Conservation (phyloP, 2,888 invertebrate genomes). For the Dysmachus trigonus region DNA sequence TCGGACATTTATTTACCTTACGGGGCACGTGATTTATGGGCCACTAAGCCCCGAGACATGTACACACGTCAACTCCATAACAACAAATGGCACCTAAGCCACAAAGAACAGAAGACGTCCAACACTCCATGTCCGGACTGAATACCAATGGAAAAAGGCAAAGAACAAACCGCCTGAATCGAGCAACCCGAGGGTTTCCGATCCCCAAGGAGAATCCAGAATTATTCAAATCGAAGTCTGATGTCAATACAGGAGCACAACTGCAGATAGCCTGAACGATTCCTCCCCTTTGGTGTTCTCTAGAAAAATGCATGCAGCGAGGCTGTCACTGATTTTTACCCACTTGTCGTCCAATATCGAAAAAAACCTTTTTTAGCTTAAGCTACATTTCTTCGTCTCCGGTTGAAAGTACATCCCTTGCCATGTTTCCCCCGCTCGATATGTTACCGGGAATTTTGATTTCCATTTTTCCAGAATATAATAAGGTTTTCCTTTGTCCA, state of each 20-base stretch:
- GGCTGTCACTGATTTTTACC: constrained; percentile 30
- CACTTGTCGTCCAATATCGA: constrained; percentile 41
- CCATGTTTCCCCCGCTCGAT: constrained; percentile 1
- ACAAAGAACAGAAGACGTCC: constrained; percentile 40
- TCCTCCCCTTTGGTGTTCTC: constrained; percentile 47
- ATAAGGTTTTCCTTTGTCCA: neutral
- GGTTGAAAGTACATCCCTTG: constrained; percentile 32
- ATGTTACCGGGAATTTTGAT: constrained; percentile 14
- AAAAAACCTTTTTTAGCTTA: constrained; percentile 35
- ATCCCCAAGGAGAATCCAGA: constrained; percentile 11
- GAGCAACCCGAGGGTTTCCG: neutral
- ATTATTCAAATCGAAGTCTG: constrained; percentile 41
- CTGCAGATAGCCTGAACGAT: constrained; percentile 40
- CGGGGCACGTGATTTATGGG: constrained; percentile 45
- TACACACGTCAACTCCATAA: constrained; percentile 42
- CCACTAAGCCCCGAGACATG: constrained; percentile 23
- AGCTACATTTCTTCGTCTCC: constrained; percentile 32
- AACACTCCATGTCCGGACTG: constrained; percentile 38
- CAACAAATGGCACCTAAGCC: constrained; percentile 38
- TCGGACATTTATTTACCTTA: constrained; percentile 47
- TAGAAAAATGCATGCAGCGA: constrained; percentile 36
- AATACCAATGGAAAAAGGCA: constrained; percentile 38
- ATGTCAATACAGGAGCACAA: constrained; percentile 35
- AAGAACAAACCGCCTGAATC: neutral
- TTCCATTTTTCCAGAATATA: neutral